phyloP scores from a whole-genome alignment of 2,113 vertebrate species.

The Amia ocellicauda region DNA sequence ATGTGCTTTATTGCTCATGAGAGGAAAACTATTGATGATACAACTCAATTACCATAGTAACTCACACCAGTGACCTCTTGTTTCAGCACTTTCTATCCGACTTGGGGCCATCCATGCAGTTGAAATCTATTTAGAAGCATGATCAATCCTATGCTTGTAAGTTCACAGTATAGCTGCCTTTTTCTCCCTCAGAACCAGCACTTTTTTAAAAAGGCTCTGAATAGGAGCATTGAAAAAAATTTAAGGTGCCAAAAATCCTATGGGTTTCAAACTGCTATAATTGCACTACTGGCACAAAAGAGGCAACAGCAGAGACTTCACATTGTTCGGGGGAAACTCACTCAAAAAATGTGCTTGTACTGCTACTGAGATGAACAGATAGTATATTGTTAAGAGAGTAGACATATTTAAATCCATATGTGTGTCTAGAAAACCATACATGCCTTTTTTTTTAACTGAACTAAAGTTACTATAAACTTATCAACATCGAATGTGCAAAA shows the following conservation, averaged over 20 bases:
- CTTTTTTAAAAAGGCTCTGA: conserved; percentile 54
- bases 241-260: conserved; percentile 59
- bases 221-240: conserved; percentile 61
- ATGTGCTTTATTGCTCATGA: conserved; percentile 81
- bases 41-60: conserved; percentile 98
- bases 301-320: conserved; percentile 42
- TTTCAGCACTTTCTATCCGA: conserved; percentile 58
- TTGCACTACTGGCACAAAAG: conserved; percentile 48
- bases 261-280: conserved; percentile 51
- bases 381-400: too few species aligned
- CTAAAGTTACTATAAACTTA: too few species aligned
- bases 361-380: too few species aligned
- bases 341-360: too few species aligned
- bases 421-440: too few species aligned
- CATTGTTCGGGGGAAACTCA: conserved; percentile 46
- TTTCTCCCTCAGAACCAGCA: conserved; percentile 50
- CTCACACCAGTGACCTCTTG: conserved; percentile 80
- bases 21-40: conserved; percentile 85
- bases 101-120: conserved; percentile 66
- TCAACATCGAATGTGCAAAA: too few species aligned
- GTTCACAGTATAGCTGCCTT: conserved; percentile 38
- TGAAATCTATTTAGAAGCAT: conserved; percentile 69
- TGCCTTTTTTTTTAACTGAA: too few species aligned
- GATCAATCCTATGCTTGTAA: conserved; percentile 56
- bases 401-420: too few species aligned